Base-by-base conservation (phyloP, 2,888 invertebrate species). In the Cenopis cana region DNA sequence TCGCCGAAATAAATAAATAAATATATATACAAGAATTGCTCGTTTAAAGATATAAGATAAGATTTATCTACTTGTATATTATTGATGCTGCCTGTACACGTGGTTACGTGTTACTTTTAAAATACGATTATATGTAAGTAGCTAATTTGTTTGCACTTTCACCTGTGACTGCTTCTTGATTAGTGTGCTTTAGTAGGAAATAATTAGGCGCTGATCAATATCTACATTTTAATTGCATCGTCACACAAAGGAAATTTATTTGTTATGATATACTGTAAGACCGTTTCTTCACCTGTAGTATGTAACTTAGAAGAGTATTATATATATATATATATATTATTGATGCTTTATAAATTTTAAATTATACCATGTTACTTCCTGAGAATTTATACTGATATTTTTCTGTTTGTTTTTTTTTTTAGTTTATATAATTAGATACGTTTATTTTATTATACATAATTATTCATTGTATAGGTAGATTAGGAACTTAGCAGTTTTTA, bases 171-270 rank as follows among this genome's bases (percentile, higher is more conserved):
- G 57, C 57, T 60, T 56, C 29, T 24, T 10, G 41, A n/a, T 24
- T 60, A n/a, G 41, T 60, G 24, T 24, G 60, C 60, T 60, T 59
- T 60, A 14, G 8, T 29, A 55, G 55, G 20, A 12, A 59, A 17
- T 59, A 24, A 6, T 2, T 46, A 46, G 46, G 11, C 46, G 46
- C 24, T 60, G 41, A 54, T 20, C 6, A n/a, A n/a, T 46, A 10
- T 60, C 10, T 46, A 46, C 6, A 4, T n/a, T 46, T 46, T 17
- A 17, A 10, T 4, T 10, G n/a, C 2, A 17, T 60, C 29, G 60
- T 60, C 24, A 29, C 60, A 60, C 46, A 60, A 46, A 46, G 60
- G 60, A 59, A 46, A 46, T 46, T 46, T 8, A n/a, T n/a, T n/a
- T 8, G 46, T 46, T 46, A 46, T 8, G 41, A n/a, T 46, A 46